A percentile compares a stretch with the other conserved stretches of the same genome.
These are phyloP conservation scores for Strigamia maritima DNA, from an alignment of 2,888 invertebrate species.

Conservation along the genomic window DNA sequence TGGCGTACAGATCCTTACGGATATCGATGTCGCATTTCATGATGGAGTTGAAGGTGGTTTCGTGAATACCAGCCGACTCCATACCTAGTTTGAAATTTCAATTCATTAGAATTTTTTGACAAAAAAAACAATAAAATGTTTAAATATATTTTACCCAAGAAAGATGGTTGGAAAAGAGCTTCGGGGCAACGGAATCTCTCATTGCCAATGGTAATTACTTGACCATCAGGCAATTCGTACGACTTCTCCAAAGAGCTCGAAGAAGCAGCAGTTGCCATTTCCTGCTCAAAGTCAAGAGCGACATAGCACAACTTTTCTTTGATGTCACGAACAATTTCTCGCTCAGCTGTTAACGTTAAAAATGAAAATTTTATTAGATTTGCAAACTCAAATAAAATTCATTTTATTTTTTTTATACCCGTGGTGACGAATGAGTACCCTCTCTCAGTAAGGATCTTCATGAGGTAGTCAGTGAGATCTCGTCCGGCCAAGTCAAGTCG, in stretches of 20 bases:
- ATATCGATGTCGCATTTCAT: constrained; percentile 56
- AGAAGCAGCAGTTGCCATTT: constrained; percentile 86
- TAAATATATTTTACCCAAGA: constrained; percentile 49
- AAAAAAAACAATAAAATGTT: too few species aligned
- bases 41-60: constrained; percentile 54
- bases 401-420: constrained; percentile 29
- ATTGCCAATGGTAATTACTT: constrained; percentile 87
- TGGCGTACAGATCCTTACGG: constrained; percentile 88
- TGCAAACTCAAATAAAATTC: not conserved
- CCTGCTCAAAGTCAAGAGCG: constrained; percentile 83
- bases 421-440: constrained; percentile 63
- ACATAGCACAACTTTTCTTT: constrained; percentile 89
- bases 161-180: constrained; percentile 64
- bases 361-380: constrained; percentile 37
- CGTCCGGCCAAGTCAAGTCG: constrained; percentile 90
- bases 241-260: constrained; percentile 86
- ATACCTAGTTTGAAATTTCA: constrained; percentile 44
- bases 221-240: constrained; percentile 87
- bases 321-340: constrained; percentile 90
- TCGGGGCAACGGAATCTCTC: constrained; percentile 86
- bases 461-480: constrained; percentile 86
- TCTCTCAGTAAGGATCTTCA: constrained; percentile 92
- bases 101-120: not conserved
- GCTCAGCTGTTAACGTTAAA: constrained; percentile 67
- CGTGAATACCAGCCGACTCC: constrained; percentile 50